Evolutionary conservation across 2,888 invertebrate species (phyloP).

Genomic region (Troides helena): DNA sequence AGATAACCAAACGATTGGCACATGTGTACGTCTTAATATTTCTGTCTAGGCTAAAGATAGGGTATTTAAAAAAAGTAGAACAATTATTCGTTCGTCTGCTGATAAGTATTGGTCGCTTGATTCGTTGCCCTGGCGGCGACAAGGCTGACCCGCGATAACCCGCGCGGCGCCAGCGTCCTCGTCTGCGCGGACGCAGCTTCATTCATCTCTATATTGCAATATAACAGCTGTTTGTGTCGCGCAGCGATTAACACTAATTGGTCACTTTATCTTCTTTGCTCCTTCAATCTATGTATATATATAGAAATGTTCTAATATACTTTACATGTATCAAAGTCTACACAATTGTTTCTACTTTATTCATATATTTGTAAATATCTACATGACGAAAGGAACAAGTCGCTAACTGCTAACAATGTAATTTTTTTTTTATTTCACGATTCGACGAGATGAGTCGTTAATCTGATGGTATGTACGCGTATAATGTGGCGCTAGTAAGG

Average conservation of each 20-base stretch:
- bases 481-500: too few species aligned
- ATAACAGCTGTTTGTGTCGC: constrained; percentile 39
- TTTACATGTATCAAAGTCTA: neutral
- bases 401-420: neutral
- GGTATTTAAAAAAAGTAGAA: neutral
- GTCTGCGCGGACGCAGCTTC: constrained; percentile 44
- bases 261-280: constrained; percentile 44
- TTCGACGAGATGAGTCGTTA: too few species aligned
- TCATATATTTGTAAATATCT: neutral
- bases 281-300: constrained; percentile 26
- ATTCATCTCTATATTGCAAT: constrained; percentile 55
- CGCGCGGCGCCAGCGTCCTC: constrained; percentile 62
- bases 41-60: neutral
- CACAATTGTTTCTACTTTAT: neutral
- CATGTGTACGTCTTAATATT: neutral
- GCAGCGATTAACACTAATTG: constrained; percentile 28
- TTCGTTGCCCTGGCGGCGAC: constrained; percentile 15
- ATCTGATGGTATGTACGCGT: too few species aligned
- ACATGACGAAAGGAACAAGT: neutral
- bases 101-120: neutral
- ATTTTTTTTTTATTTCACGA: too few species aligned
- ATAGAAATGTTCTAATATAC: neutral
- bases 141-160: constrained; percentile 69
- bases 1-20: neutral
- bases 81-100: neutral